Base-by-base conservation (phyloP, 2,888 invertebrate species). In the Octonoba sinensis region DNA sequence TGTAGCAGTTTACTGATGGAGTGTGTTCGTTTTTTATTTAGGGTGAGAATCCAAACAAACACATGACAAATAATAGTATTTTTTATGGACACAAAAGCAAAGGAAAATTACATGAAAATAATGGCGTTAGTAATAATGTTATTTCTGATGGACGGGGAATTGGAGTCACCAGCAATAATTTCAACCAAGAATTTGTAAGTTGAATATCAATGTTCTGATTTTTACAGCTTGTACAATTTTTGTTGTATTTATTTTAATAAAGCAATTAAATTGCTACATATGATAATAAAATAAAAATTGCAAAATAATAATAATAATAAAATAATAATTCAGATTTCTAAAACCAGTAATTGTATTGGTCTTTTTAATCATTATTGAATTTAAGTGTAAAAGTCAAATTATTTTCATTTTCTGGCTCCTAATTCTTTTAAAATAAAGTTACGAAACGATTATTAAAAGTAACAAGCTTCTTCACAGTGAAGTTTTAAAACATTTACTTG, bases 101-200 rank as follows among this genome's bases (percentile, higher is more conserved):
- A 77, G 83, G 84, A 66, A 81, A 84, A 27, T 56, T 66, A 24
- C 66, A 72, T 22, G 85, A 85, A 27, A 66, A 75, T 46, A 82
- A 76, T 72, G 74, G 76, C 47, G 83, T 84, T n/a, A 83, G 84
- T 54, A 84, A 78, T 44, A 83, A 75, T 66, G 81, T 79, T 71
- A 76, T 73, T 74, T 62, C 66, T 59, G 83, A 83, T 49, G 72
- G 70, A 44, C 78, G 83, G 27, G 84, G 85, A 47, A 83, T 72
- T 59, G 81, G 78, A 15, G 81, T 81, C 36, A 83, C 82, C 22
- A 82, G 84, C 74, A 84, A 85, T 83, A 85, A 85, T 76, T 85
- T 85, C 66, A 84, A 85, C 65, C 83, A 85, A 81, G 85, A 85
- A 62, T 85, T 85, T 84, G 85, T 85, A 83, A 84, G 85, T 82